Evolutionary conservation across 64 coral and sea anemone genomes (phyloP).

Genomic region (Pachyseris speciosa): DNA sequence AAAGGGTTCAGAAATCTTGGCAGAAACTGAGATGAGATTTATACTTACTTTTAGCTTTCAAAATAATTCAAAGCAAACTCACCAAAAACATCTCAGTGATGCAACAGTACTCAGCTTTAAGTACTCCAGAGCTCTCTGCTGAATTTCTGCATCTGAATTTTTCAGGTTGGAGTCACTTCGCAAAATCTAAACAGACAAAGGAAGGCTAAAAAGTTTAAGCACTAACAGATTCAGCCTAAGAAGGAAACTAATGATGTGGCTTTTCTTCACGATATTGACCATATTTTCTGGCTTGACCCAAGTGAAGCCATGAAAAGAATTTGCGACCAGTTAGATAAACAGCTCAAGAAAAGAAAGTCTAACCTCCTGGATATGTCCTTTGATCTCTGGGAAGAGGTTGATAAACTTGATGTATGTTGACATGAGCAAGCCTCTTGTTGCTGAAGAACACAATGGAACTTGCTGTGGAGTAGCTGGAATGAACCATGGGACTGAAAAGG

Average conservation of each 20-base stretch:
- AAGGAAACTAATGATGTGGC: too few species aligned
- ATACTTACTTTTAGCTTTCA: too few species aligned
- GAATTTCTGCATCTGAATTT: constrained; percentile 98
- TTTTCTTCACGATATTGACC: too few species aligned
- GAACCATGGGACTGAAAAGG: constrained; percentile 92
- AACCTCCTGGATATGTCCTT: constrained; percentile 96
- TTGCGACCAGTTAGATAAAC: background rate
- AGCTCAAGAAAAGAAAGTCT: background rate
- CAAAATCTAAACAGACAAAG: constrained; percentile 71
- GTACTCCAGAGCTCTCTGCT: constrained; percentile 97
- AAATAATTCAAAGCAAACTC: background rate
- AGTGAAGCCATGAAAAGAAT: too few species aligned
- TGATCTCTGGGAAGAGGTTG: constrained; percentile 98
- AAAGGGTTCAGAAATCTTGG: too few species aligned
- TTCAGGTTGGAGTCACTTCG: constrained; percentile 91
- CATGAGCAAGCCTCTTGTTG: constrained; percentile 86
- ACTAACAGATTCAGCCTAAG: background rate
- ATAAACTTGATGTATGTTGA: constrained; percentile 99
- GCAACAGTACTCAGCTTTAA: constrained; percentile 97
- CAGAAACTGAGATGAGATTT: too few species aligned
- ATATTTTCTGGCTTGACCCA: too few species aligned
- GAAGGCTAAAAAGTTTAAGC: background rate
- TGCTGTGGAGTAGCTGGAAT: constrained; percentile 98
- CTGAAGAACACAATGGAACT: constrained; percentile 84
- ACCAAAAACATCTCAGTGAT: constrained; percentile 96